Evolutionary conservation across 1,140 invertebrate species (phyloP).

Genomic region (Heliothis subflexa): DNA sequence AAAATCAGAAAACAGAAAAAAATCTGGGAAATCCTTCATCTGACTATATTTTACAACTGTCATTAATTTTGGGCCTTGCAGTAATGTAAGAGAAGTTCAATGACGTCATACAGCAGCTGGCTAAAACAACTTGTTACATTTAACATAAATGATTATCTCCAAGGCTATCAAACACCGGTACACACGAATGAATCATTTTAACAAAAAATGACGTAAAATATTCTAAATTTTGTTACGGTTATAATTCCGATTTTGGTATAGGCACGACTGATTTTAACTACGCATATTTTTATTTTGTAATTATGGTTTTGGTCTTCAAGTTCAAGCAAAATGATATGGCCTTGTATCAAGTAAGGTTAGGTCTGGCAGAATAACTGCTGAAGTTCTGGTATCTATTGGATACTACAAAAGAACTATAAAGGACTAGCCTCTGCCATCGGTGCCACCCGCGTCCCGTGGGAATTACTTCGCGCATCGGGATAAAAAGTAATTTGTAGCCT

Average conservation of each 20-base stretch:
- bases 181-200: constrained; percentile 11
- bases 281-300: not conserved
- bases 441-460: no score
- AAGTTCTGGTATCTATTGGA: not conserved
- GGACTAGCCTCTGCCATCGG: no score
- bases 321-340: not conserved
- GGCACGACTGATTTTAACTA: constrained; percentile 18
- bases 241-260: constrained; percentile 19
- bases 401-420: no score
- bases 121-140: constrained; percentile 37
- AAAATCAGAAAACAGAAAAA: no score
- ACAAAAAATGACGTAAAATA: constrained; percentile 36
- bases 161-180: constrained; percentile 35
- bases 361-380: not conserved
- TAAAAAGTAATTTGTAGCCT: no score
- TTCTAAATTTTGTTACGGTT: constrained; percentile 18
- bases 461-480: no score
- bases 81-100: not conserved
- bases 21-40: no score
- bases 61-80: not conserved
- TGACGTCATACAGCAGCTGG: constrained; percentile 35
- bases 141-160: constrained; percentile 28
- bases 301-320: not conserved
- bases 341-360: constrained; percentile 12
- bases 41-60: not conserved